Evolutionary conservation across 2,797 vertebrate species (phyloP).

Genomic region (Hydrolagus colliei): DNA sequence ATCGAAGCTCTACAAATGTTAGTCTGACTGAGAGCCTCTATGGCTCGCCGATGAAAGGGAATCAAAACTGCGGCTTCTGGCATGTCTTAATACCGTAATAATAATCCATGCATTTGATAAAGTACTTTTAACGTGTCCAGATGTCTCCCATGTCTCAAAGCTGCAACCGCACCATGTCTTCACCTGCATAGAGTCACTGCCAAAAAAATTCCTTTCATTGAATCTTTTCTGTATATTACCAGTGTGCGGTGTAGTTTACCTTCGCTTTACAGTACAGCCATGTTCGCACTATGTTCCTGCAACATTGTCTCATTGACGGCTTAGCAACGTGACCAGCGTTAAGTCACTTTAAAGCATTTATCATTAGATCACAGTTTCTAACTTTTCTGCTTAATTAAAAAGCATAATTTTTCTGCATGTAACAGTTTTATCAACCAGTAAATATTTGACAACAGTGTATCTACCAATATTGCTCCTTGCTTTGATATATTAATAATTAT

Average conservation of each 20-base stretch:
- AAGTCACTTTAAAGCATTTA: neutral
- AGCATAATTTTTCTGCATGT: neutral
- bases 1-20: too few relatives aligned
- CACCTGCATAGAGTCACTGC: too few relatives aligned
- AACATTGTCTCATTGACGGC: neutral
- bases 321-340: neutral
- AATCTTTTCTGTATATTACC: neutral
- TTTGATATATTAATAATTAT: too few relatives aligned
- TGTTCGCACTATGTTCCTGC: neutral
- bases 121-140: too few relatives aligned
- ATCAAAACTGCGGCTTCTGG: too few relatives aligned
- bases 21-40: too few relatives aligned
- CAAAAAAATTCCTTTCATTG: neutral
- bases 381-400: neutral
- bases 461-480: too few relatives aligned
- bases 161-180: too few relatives aligned
- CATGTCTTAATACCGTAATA: too few relatives aligned
- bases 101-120: too few relatives aligned
- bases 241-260: constrained; percentile 1
- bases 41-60: too few relatives aligned
- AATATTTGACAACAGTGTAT: neutral
- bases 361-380: neutral
- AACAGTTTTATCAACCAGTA: neutral
- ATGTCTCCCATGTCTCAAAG: too few relatives aligned
- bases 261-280: neutral